Base-by-base conservation (phyloP, 2,888 invertebrate genomes). In the Barypeithes pellucidus region DNA sequence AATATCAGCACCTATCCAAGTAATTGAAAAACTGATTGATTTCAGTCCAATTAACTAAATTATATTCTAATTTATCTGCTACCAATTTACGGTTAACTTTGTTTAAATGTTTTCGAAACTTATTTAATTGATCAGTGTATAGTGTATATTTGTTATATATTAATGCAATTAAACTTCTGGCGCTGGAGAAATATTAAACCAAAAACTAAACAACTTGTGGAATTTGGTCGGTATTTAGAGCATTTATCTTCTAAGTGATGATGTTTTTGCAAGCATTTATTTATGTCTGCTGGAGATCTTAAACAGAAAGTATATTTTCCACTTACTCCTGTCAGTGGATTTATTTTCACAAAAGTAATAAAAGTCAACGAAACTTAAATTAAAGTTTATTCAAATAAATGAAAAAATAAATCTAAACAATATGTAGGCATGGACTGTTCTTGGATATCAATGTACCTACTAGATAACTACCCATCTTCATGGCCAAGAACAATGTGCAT, bases 91-190 rank as follows among this genome's bases (percentile, higher is more conserved):
- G 39, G n/a, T 12, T 39, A 39, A n/a, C 39, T 39, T 39, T n/a
- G 9, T 39, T n/a, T 45, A 16, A 14, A 16, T 2, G 45, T 9
- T 54, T 52, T 69, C 62, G 54, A 54, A 69, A 41, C 24, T 62
- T 62, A 62, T 62, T 62, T 41, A 69, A 54, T 69, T 50, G 62
- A 62, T 62, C 39, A 50, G 69, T 33, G 62, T 54, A 29, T 2
- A 9, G 4, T 8, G 29, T 29, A 69, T 62, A 39, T 41, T 43
- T 62, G 62, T 69, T 61, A 69, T 62, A 69, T 69, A 69, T 69
- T 29, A 50, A 69, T 61, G 69, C 69, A 69, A 69, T 69, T 69
- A 62, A 62, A 69, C 50, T 62, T 61, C 29, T 61, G 41, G 67
- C 18, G 29, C 9, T 41, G 9, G 54, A 18, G 52, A 67, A 18